Conservation (phyloP, 2,888 invertebrate genomes). For the Neuroscelio doddi region DNA sequence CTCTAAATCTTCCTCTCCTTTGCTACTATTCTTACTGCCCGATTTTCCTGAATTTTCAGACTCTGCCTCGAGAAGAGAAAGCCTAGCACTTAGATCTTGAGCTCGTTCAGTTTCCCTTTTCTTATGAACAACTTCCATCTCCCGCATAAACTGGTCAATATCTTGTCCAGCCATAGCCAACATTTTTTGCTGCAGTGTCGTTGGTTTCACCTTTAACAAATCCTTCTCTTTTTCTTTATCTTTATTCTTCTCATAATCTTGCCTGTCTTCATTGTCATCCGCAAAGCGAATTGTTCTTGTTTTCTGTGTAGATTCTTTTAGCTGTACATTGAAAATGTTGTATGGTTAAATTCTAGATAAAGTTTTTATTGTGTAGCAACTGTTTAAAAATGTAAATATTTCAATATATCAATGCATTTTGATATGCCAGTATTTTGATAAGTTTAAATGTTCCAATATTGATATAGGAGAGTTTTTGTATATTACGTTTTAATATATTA, state of each 20-base stretch:
- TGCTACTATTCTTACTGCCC: slow-evolving; percentile 48
- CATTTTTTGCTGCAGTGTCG: slow-evolving; percentile 89
- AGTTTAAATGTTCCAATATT: no score
- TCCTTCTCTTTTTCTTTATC: slow-evolving; percentile 70
- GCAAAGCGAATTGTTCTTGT: slow-evolving; percentile 77
- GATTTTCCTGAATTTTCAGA: slow-evolving; percentile 54
- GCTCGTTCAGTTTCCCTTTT: slow-evolving; percentile 81
- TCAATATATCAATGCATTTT: no score
- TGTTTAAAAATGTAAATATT: no score
- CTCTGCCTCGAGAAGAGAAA: slow-evolving; percentile 64
- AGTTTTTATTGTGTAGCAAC: no score
- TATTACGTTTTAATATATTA: no score
- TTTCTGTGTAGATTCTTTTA: slow-evolving; percentile 72
- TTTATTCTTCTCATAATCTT: slow-evolving; percentile 68
- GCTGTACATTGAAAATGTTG: slow-evolving; percentile 45
- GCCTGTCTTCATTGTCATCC: slow-evolving; percentile 75
- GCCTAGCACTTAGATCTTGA: slow-evolving; percentile 76
- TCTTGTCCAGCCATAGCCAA: slow-evolving; percentile 92
- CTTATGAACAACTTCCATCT: slow-evolving; percentile 90
- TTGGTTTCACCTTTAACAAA: slow-evolving; percentile 76
- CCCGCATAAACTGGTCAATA: slow-evolving; percentile 93
- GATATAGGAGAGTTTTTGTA: no score
- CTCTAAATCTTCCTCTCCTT: slow-evolving; percentile 57
- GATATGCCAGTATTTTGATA: no score
- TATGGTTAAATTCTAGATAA: slow-evolving; percentile 6